These are phyloP conservation scores for Syngnathus floridae DNA, from an alignment of 2,113 vertebrate genomes.

Conservation along the genomic window DNA sequence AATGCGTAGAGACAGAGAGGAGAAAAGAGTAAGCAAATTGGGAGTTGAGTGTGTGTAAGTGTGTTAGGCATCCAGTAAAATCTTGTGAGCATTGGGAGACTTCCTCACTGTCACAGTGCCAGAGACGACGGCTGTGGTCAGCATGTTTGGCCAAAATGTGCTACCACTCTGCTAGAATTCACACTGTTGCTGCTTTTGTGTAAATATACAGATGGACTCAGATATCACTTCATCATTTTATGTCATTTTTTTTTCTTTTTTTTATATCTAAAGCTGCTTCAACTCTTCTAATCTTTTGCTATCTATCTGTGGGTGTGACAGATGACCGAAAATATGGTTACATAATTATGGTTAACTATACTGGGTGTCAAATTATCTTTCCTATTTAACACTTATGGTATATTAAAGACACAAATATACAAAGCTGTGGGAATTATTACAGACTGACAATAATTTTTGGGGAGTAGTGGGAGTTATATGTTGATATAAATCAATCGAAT, in stretches of 20 bases:
- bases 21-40: constrained; percentile 55
- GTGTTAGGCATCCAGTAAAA: constrained; percentile 33
- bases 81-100: constrained; percentile 28
- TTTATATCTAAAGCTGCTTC: neutral
- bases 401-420: too few relatives aligned
- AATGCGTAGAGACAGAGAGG: constrained; percentile 65
- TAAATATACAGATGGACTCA: constrained; percentile 13
- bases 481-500: too few relatives aligned
- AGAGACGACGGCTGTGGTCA: constrained; percentile 45
- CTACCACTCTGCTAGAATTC: constrained; percentile 58
- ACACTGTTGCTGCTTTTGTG: constrained; percentile 48
- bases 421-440: neutral
- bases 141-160: constrained; percentile 49
- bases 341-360: too few relatives aligned
- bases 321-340: too few relatives aligned
- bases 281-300: too few relatives aligned
- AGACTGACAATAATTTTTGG: too few relatives aligned
- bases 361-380: too few relatives aligned
- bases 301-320: too few relatives aligned
- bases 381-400: too few relatives aligned
- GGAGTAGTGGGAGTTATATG: too few relatives aligned
- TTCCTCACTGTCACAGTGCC: constrained; percentile 20
- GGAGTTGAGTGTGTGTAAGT: constrained; percentile 16
- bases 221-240: constrained; percentile 7
- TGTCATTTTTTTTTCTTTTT: neutral